Base-by-base conservation (phyloP, 2,888 invertebrate species). In the Amblyjoppa proteus region DNA sequence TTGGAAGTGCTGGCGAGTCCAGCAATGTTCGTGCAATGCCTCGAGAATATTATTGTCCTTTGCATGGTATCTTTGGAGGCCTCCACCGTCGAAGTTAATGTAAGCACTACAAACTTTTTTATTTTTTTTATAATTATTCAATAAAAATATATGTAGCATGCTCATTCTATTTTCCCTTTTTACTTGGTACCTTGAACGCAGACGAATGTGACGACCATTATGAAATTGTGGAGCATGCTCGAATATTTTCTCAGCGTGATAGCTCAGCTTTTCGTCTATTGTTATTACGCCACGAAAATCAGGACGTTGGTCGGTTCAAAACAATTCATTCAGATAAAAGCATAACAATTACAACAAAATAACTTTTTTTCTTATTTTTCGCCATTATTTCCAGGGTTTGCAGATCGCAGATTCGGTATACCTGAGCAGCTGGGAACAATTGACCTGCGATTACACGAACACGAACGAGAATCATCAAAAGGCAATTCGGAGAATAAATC, bases 41-140 rank as follows among this genome's bases (percentile, higher is more conserved):
- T 90, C 25, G 88, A 89, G 64, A 90, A 86, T 56, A 88, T 89
- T 28, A 69, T 87, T 61, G 74, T 89, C 34, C 66, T 91, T 5
- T 91, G 91, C 79, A 75, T 91, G 28, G 86, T 90, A n/a, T 90
- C 90, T 5, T 88, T 91, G 38, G 89, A 91, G 73, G 87, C 83
- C 31, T 87, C 88, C 41, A 83, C 88, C 0, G 81, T 90, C 38
- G 61, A 89, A 85, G 76, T 90, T 68, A 88, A 85, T 81, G 91
- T 91, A 85, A 88, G 51, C 69, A 81, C 13, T 56, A 7, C 4
- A 4, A 69, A 2, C 16, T 41, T 3, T 41, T 16, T 3, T n/a
- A 1, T n/a, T 7, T 7, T 20, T 6, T 2, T 6, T 7, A 7
- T 20, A 25, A 20, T 56, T 20, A 7, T 16, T 5, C 4, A n/a